A percentile compares a stretch with the other conserved stretches of the same genome.
phyloP scores from a whole-genome alignment of 2,888 invertebrate genomes.

The Perizoma flavofasciatum region DNA sequence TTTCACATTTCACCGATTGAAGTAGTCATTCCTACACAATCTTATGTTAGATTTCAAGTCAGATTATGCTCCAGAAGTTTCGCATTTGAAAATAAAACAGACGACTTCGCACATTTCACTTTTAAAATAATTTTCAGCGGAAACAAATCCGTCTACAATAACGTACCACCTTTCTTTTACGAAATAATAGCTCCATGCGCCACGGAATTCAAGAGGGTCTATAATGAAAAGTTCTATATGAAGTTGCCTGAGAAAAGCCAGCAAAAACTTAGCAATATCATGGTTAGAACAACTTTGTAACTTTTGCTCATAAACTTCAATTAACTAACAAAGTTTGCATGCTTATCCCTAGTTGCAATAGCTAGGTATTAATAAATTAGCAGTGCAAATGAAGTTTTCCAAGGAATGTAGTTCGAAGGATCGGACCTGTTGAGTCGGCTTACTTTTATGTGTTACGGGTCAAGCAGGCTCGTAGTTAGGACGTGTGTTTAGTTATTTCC shows the following conservation, averaged over 20 bases:
- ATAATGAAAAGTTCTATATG: slow-evolving; percentile 50
- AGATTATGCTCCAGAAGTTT: slow-evolving; percentile 53
- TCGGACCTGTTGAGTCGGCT: slow-evolving; percentile 66
- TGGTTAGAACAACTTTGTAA: slow-evolving; percentile 11
- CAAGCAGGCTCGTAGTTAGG: slow-evolving; percentile 42
- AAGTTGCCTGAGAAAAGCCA: slow-evolving; percentile 28
- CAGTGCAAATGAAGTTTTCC: slow-evolving; percentile 38
- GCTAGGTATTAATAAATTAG: slow-evolving; percentile 18
- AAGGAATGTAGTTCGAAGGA: slow-evolving; percentile 63
- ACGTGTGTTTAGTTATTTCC: background rate
- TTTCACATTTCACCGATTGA: slow-evolving; percentile 60
- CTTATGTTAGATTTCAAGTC: slow-evolving; percentile 51
- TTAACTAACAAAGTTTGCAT: background rate
- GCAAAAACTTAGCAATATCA: slow-evolving; percentile 13
- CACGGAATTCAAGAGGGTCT: slow-evolving; percentile 52
- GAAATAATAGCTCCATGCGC: slow-evolving; percentile 67
- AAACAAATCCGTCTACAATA: slow-evolving; percentile 51
- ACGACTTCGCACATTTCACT: slow-evolving; percentile 64
- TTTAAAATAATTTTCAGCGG: slow-evolving; percentile 62
- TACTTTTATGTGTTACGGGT: slow-evolving; percentile 72
- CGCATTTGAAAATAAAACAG: slow-evolving; percentile 28
- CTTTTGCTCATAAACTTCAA: background rate
- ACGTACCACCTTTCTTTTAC: slow-evolving; percentile 64
- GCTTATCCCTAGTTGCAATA: slow-evolving; percentile 4
- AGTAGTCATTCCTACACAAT: slow-evolving; percentile 46